A percentile compares a stretch with the other conserved stretches of the same genome.
Evolutionary conservation across 2,888 invertebrate species (phyloP).

Genomic region (Cremastobaeus sp.): DNA sequence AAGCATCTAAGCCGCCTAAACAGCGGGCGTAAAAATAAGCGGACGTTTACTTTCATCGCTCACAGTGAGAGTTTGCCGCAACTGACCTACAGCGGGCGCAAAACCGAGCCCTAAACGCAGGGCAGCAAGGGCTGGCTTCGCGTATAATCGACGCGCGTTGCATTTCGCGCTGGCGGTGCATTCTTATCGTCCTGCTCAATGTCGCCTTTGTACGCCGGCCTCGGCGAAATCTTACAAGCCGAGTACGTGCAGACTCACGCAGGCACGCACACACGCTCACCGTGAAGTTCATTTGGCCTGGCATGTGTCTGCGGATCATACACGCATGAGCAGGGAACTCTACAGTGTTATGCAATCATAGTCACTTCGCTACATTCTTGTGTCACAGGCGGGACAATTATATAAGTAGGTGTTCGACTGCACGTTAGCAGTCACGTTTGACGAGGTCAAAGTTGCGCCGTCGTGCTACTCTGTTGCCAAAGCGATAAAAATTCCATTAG

Average conservation of each 20-base stretch:
- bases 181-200: slow-evolving; percentile 34
- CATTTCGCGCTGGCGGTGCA: slow-evolving; percentile 11
- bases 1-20: no score
- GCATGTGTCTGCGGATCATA: slow-evolving; percentile 41
- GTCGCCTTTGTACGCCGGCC: slow-evolving; percentile 8
- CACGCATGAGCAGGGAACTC: slow-evolving; percentile 36
- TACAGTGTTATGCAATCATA: slow-evolving; percentile 49
- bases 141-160: not conserved
- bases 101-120: slow-evolving; percentile 26
- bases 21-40: slow-evolving; percentile 39
- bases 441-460: slow-evolving; percentile 59
- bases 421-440: slow-evolving; percentile 56
- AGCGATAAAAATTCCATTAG: slow-evolving; percentile 41
- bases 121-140: not conserved
- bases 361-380: slow-evolving; percentile 57
- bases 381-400: slow-evolving; percentile 58
- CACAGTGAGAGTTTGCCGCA: slow-evolving; percentile 33
- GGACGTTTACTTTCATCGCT: slow-evolving; percentile 37
- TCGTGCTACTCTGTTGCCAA: slow-evolving; percentile 40
- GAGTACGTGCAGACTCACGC: not conserved
- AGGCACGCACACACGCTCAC: slow-evolving; percentile 3
- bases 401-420: slow-evolving; percentile 60
- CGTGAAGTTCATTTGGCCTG: slow-evolving; percentile 18
- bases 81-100: slow-evolving; percentile 30
- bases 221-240: no score